phyloP scores from a whole-genome alignment of 2,113 vertebrate genomes.

The Todiramphus saurophagus region DNA sequence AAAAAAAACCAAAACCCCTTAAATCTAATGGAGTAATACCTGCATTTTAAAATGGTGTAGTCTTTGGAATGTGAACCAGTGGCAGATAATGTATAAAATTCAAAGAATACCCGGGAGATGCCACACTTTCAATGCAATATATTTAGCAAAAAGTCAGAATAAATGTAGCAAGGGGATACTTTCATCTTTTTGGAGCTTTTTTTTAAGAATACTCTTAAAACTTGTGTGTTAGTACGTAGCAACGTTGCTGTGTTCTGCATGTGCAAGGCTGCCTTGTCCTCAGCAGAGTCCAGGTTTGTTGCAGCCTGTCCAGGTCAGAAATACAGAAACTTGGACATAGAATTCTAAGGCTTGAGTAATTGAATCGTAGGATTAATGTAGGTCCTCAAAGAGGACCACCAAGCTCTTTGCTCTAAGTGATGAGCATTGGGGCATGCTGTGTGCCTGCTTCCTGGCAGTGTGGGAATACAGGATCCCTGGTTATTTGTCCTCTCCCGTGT shows the following conservation, averaged over 20 bases:
- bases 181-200: neutral
- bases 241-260: neutral
- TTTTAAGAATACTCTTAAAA: neutral
- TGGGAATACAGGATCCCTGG: neutral
- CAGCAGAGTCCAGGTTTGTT: neutral
- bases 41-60: neutral
- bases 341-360: neutral
- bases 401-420: neutral
- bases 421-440: neutral
- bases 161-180: neutral
- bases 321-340: neutral
- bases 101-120: neutral
- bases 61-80: neutral
- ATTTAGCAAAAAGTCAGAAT: neutral
- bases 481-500: neutral
- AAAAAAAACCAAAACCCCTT: neutral
- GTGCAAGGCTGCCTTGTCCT: neutral
- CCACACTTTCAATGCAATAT: neutral
- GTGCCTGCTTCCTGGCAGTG: neutral
- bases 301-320: neutral
- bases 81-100: neutral
- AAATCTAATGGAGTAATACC: neutral
- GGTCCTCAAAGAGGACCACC: neutral
- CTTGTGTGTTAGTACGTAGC: fast-evolving
- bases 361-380: neutral